Conservation (phyloP, 2,113 vertebrate genomes). For the Mustela nigripes region DNA sequence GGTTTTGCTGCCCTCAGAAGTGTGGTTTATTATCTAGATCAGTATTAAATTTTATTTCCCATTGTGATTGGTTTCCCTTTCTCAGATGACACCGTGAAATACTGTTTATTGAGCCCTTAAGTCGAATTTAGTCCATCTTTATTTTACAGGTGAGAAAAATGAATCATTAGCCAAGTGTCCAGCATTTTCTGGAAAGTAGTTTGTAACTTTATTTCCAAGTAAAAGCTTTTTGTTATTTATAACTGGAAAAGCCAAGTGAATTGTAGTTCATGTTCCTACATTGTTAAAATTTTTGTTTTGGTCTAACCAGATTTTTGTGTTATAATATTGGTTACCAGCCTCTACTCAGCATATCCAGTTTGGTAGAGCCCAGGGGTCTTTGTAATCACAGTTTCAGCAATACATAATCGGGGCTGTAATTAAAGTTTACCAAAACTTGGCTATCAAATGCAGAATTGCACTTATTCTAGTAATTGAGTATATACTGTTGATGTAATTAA, state of each 20-base stretch:
- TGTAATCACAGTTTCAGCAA: slow-evolving; percentile 76
- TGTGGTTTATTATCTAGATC: slow-evolving; percentile 43
- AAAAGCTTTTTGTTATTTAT: slow-evolving; percentile 21
- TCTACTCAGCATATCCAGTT: slow-evolving; percentile 54
- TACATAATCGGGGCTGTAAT: slow-evolving; percentile 62
- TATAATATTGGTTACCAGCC: slow-evolving; percentile 76
- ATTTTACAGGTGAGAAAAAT: slow-evolving; percentile 50
- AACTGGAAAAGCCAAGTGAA: slow-evolving; percentile 2
- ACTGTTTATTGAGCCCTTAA: neutral
- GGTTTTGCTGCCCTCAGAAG: neutral
- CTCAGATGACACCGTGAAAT: slow-evolving; percentile 17
- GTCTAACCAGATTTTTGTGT: slow-evolving; percentile 65
- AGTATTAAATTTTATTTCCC: slow-evolving; percentile 38
- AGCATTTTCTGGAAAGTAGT: slow-evolving; percentile 47
- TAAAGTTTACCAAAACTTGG: slow-evolving; percentile 70
- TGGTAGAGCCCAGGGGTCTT: slow-evolving; percentile 69
- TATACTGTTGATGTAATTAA: slow-evolving; percentile 53
- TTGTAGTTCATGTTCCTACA: neutral
- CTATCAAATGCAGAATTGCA: neutral
- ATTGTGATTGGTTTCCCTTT: slow-evolving; percentile 48
- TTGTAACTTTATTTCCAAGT: slow-evolving; percentile 35
- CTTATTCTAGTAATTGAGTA: slow-evolving; percentile 56
- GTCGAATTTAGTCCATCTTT: neutral
- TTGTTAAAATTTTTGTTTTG: slow-evolving; percentile 54
- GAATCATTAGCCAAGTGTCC: neutral